Conservation (phyloP, 1,140 invertebrate genomes). For the Magallana angulata region DNA sequence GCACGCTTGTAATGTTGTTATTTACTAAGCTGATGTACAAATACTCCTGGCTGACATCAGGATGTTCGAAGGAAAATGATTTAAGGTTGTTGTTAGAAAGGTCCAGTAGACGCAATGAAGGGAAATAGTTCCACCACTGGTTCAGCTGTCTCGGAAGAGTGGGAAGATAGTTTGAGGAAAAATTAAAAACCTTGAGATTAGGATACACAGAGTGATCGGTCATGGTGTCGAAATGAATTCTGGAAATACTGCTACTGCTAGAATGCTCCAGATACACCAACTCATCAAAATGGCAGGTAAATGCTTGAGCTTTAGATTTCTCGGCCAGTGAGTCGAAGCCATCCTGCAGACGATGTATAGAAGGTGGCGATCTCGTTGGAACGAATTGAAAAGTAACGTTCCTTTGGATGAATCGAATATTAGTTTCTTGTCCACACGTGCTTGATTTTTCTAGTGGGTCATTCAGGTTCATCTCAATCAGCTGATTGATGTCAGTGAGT, state of each 20-base stretch:
- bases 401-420: not conserved
- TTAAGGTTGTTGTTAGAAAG: constrained; percentile 22
- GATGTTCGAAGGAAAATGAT: constrained; percentile 24
- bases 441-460: not conserved
- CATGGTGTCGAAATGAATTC: constrained; percentile 17
- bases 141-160: not conserved
- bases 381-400: constrained; percentile 24
- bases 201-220: constrained; percentile 27
- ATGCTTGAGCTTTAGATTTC: constrained; percentile 18
- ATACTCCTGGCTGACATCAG: not conserved
- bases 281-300: constrained; percentile 23
- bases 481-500: not conserved
- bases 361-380: not conserved
- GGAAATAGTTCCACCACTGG: constrained; percentile 15
- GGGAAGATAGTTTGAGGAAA: constrained; percentile 24
- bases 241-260: not conserved
- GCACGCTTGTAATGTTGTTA: constrained; percentile 29
- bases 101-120: not conserved
- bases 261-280: constrained; percentile 11
- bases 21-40: constrained; percentile 27
- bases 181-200: constrained; percentile 24
- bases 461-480: constrained; percentile 11
- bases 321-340: constrained; percentile 18
- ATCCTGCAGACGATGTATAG: not conserved
- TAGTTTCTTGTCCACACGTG: constrained; percentile 35